These are phyloP conservation scores for Nebria brevicollis DNA, from an alignment of 2,888 invertebrate species.

Conservation along the genomic window DNA sequence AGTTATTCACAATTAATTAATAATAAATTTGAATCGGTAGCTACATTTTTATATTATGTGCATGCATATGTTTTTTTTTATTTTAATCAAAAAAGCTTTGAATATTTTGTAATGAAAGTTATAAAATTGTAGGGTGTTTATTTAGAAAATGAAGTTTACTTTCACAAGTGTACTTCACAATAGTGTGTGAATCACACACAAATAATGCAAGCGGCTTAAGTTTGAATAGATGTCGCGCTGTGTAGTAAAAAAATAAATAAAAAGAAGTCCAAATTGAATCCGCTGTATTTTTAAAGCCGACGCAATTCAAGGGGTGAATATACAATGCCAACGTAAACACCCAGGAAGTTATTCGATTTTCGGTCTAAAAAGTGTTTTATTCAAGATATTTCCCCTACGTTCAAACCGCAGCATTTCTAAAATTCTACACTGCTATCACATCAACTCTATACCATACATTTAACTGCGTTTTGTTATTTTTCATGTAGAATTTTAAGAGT, in stretches of 20 bases:
- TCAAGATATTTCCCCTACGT: neutral
- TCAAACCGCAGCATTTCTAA: neutral
- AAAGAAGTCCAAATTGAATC: neutral
- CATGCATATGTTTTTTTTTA: no score
- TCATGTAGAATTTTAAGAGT: neutral
- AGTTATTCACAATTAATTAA: no score
- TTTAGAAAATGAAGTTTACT: neutral
- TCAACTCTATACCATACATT: neutral
- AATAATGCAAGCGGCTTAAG: neutral
- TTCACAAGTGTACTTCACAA: neutral
- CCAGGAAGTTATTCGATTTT: neutral
- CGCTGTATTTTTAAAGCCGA: neutral
- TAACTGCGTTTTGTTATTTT: neutral
- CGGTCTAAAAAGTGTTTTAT: neutral
- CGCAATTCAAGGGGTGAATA: neutral
- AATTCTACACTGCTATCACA: neutral
- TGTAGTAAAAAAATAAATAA: neutral
- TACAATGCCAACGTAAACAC: conserved; percentile 1
- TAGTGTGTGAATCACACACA: neutral
- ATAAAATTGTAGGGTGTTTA: neutral
- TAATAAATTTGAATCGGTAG: no score
- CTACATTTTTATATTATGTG: no score
- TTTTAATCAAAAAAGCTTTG: neutral
- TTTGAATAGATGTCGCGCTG: conserved; percentile 1
- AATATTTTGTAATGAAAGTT: neutral